Conservation (phyloP, 92 coral and sea anemone species). For the Parazoanthus darwini region DNA sequence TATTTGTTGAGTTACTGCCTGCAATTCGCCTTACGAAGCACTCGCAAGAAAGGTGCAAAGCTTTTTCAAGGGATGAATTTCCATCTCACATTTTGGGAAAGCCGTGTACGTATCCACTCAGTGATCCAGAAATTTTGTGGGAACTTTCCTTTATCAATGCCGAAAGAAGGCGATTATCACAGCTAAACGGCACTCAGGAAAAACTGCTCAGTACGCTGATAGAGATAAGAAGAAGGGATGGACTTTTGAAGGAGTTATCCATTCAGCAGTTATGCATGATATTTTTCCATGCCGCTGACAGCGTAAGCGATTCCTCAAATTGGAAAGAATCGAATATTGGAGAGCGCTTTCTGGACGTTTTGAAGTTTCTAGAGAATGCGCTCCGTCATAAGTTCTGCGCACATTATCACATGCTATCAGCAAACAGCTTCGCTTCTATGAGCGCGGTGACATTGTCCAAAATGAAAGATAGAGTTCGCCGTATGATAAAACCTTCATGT, state of each 20-base stretch:
- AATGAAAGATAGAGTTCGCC: constrained; percentile 74
- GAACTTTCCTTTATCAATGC: constrained; percentile 72
- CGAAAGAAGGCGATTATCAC: constrained; percentile 74
- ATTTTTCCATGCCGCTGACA: constrained; percentile 63
- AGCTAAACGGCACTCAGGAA: constrained; percentile 59
- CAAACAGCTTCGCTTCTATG: constrained; percentile 67
- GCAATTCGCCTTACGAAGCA: constrained; percentile 67
- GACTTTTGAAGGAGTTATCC: constrained; percentile 67
- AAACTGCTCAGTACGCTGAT: constrained; percentile 65
- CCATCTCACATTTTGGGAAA: constrained; percentile 82
- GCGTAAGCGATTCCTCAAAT: constrained; percentile 58
- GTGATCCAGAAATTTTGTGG: constrained; percentile 95
- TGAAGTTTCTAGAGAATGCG: constrained; percentile 62
- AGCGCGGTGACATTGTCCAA: constrained; percentile 61
- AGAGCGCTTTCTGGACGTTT: constrained; percentile 74
- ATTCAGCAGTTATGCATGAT: constrained; percentile 73
- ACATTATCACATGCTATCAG: constrained; percentile 73
- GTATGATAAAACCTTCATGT: constrained; percentile 75
- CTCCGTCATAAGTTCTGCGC: constrained; percentile 72
- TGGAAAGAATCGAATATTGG: constrained; percentile 73
- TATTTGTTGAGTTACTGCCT: constrained; percentile 84
- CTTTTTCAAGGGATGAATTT: constrained; percentile 59
- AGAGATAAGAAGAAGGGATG: constrained; percentile 81
- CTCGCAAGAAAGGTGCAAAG: constrained; percentile 58
- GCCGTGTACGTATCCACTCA: constrained; percentile 70